These are phyloP conservation scores for Entomobrya multifasciata DNA, from an alignment of 2,888 invertebrate genomes.

Conservation along the genomic window DNA sequence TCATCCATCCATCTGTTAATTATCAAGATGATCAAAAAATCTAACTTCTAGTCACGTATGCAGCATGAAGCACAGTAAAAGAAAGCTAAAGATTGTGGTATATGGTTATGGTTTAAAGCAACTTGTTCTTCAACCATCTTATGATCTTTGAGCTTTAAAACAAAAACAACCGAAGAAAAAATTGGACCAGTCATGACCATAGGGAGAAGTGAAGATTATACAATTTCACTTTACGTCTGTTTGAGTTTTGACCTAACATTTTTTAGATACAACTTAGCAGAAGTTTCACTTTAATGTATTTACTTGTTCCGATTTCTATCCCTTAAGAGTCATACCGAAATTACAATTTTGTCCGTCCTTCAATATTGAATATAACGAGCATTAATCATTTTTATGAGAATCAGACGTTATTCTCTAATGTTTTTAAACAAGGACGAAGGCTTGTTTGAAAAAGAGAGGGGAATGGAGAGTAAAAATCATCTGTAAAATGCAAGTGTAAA, in stretches of 20 bases:
- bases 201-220: too few species aligned
- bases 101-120: slow-evolving; percentile 16
- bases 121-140: background rate
- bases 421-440: slow-evolving; percentile 9
- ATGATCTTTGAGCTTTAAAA: too few species aligned
- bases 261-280: too few species aligned
- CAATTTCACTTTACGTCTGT: too few species aligned
- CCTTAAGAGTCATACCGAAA: background rate
- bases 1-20: slow-evolving; percentile 7
- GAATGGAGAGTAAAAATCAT: too few species aligned
- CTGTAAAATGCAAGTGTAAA: too few species aligned
- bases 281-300: background rate
- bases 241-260: too few species aligned
- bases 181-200: too few species aligned
- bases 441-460: too few species aligned
- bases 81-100: background rate
- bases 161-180: too few species aligned
- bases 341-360: slow-evolving; percentile 4
- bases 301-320: background rate
- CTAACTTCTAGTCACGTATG: slow-evolving; percentile 26
- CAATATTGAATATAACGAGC: slow-evolving; percentile 1
- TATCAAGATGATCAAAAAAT: slow-evolving; percentile 19
- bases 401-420: background rate
- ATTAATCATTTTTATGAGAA: slow-evolving; percentile 25
- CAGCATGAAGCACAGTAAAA: background rate